Conservation (phyloP, 2,888 invertebrate species). For the Conops quadrifasciatus region DNA sequence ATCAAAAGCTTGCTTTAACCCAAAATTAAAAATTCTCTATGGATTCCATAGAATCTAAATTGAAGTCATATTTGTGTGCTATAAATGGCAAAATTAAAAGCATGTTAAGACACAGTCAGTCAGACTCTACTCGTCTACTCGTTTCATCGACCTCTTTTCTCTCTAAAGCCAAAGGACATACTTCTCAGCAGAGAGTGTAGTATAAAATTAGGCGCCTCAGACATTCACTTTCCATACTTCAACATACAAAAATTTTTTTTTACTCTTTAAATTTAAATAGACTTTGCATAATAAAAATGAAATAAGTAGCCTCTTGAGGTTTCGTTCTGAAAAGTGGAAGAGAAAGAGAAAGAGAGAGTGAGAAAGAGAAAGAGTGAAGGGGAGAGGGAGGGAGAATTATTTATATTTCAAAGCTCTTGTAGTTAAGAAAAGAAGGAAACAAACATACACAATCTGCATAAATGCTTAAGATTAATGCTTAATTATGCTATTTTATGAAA, state of each 20-base stretch:
- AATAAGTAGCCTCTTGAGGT: not conserved
- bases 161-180: no score
- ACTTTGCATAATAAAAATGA: not conserved
- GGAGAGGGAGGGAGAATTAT: not conserved
- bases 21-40: slow-evolving; percentile 1
- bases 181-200: not conserved
- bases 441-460: no score
- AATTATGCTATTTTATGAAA: no score
- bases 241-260: not conserved
- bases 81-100: no score
- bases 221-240: not conserved
- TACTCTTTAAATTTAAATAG: not conserved
- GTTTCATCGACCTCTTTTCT: no score
- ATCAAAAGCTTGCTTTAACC: not conserved
- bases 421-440: no score
- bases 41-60: not conserved
- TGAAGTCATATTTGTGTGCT: no score
- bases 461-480: no score
- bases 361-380: not conserved
- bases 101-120: no score
- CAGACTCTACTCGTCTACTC: no score
- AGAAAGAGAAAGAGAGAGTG: not conserved
- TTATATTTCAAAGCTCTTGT: no score
- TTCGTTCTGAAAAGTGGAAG: not conserved
- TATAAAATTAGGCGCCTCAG: not conserved